Evolutionary conservation across 2,113 vertebrate genomes (phyloP).

Genomic region (Oreochromis niloticus): DNA sequence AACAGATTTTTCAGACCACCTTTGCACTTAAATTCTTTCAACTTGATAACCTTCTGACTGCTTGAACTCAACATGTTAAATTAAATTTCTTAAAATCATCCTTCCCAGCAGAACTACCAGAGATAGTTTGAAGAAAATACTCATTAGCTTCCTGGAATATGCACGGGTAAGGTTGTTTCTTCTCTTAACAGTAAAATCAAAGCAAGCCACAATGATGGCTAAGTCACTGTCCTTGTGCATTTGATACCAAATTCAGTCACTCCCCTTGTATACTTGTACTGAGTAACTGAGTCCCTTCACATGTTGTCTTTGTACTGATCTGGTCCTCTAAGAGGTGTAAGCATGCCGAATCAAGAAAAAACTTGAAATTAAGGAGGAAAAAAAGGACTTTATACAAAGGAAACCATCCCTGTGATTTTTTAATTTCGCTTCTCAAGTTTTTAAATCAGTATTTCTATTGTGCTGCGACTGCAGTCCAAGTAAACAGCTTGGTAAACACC

Average conservation of each 20-base stretch:
- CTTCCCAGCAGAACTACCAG: neutral
- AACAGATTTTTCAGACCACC: neutral
- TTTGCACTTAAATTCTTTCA: neutral
- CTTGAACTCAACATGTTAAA: neutral
- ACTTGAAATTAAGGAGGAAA: neutral
- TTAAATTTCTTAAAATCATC: neutral
- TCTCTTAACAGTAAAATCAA: neutral
- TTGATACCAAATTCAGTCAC: neutral
- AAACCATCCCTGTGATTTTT: neutral
- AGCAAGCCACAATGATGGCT: neutral
- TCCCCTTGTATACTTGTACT: neutral
- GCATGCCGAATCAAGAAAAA: neutral
- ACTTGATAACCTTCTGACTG: neutral
- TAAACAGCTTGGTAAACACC: neutral
- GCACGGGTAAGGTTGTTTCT: neutral
- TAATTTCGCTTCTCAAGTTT: neutral
- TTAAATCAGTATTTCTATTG: neutral
- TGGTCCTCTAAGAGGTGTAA: neutral
- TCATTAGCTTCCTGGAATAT: neutral
- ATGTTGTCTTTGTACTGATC: neutral
- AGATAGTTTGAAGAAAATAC: neutral
- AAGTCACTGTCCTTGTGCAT: neutral
- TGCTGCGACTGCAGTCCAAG: neutral
- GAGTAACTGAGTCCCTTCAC: neutral
- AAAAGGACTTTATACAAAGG: neutral